Evolutionary conservation across 2,113 vertebrate species (phyloP), one percentile per base, ranked within the genome.

Genomic region (Oryzias melastigma): DNA sequence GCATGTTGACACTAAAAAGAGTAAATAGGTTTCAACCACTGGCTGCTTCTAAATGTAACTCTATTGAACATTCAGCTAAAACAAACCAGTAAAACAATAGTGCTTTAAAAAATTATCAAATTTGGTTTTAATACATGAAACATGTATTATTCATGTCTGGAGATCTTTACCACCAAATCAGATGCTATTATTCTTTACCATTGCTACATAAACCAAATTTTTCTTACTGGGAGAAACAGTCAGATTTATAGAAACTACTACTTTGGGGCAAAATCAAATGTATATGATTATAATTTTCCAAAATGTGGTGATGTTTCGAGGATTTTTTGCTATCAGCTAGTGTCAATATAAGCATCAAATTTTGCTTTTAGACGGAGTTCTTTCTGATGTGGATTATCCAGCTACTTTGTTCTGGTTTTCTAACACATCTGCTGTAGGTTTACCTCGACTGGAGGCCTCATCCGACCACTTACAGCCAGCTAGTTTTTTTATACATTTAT

Each of bases 41-140:
- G 59, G 55, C 65, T 71, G 77, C 65, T 67, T 58, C 65, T 57
- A 62, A 60, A 71, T 46, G 49, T 49, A 68, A 83, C 75, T 73
- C 60, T 46, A 56, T 79, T 43, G 67, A 67, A 73, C 71, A 57
- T 72, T 68, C 47, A 76, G 69, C 76, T 53, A 79, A 82, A 83
- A 65, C 17, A 10, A 4, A 35, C 53, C 44, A 58, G 52, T 73
- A 49, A 72, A 68, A 40, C 29, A 52, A 62, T 42, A 49, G 70
- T 42, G 73, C 60, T 70, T 72, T 56, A 80, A 52, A 67, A 51
- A 18, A 47, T 13, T 63, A 27, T 76, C 65, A 66, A 55, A 76
- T 81, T 68, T 52, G 46, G 65, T 43, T 49, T 14, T 14, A 10
- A 59, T 58, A 54, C 62, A 43, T 74, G 68, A 50, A 52, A 55